phyloP scores from a whole-genome alignment of 2,113 vertebrate genomes.

The Kryptolebias marmoratus region DNA sequence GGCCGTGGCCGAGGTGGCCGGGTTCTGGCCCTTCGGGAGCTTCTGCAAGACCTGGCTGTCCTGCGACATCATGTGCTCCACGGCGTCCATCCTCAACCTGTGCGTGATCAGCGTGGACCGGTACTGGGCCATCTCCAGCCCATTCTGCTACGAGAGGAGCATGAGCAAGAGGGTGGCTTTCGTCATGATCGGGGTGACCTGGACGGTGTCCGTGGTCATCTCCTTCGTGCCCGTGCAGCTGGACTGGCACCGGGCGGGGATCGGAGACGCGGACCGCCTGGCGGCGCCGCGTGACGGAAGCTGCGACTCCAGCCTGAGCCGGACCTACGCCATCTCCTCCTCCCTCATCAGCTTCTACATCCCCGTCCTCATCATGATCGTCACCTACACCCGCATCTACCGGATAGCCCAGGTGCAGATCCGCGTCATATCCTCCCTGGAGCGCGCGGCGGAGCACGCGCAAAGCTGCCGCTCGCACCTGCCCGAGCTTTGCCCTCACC shows the following conservation, averaged over 20 bases:
- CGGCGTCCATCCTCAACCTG: conserved; percentile 73
- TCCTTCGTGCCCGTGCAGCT: conserved; percentile 73
- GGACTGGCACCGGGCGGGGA: conserved; percentile 66
- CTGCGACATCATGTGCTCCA: conserved; percentile 76
- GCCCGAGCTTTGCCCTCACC: conserved; percentile 33
- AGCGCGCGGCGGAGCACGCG: conserved; percentile 69
- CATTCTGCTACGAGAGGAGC: conserved; percentile 65
- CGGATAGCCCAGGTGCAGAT: conserved; percentile 72
- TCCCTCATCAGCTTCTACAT: conserved; percentile 74
- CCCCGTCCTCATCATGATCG: conserved; percentile 68
- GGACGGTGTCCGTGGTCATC: conserved; percentile 68
- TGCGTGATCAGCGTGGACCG: conserved; percentile 72
- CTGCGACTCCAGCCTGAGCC: conserved; percentile 71
- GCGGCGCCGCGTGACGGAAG: conserved; percentile 23
- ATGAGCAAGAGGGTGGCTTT: conserved; percentile 69
- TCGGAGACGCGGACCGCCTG: conserved; percentile 9
- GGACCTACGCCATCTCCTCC: conserved; percentile 72
- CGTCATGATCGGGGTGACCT: conserved; percentile 67
- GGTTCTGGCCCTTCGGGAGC: conserved; percentile 68
- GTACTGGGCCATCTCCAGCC: conserved; percentile 74
- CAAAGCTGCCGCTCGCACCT: conserved; percentile 52
- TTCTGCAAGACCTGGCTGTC: conserved; percentile 73
- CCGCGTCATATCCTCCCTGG: conserved; percentile 65
- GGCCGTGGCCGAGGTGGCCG: conserved; percentile 67
- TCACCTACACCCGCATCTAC: conserved; percentile 73